Conservation (phyloP, 2,888 invertebrate genomes). For the Octonoba sinensis region DNA sequence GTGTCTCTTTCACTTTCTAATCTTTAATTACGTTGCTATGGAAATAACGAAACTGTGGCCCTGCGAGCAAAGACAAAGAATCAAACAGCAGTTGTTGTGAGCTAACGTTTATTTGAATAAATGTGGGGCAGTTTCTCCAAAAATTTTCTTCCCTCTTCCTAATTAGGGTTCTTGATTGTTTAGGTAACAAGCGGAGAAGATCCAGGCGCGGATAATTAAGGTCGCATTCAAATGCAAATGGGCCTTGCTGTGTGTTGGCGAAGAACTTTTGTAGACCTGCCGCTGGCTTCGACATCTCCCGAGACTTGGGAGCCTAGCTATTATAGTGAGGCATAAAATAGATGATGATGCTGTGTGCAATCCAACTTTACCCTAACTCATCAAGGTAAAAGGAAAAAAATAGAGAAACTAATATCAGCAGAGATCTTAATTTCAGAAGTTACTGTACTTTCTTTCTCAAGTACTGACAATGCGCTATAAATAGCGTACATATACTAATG, state of each 20-base stretch:
- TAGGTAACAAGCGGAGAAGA: slow-evolving; percentile 33
- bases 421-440: too few relatives aligned
- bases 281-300: background rate
- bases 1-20: slow-evolving; percentile 35
- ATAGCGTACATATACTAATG: too few relatives aligned
- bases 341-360: too few relatives aligned
- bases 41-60: slow-evolving; percentile 14
- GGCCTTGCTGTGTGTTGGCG: slow-evolving; percentile 16
- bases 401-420: background rate
- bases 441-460: too few relatives aligned
- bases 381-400: background rate
- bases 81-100: slow-evolving; percentile 40
- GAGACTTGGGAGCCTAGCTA: background rate
- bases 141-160: slow-evolving; percentile 33
- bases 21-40: slow-evolving; percentile 57
- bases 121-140: slow-evolving; percentile 37
- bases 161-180: slow-evolving; percentile 52
- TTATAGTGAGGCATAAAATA: background rate
- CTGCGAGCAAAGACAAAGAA: slow-evolving; percentile 27
- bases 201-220: slow-evolving; percentile 43
- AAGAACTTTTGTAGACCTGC: slow-evolving; percentile 17
- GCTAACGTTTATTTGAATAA: slow-evolving; percentile 56
- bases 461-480: too few relatives aligned
- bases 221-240: slow-evolving; percentile 51
- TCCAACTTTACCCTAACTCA: too few relatives aligned